Base-by-base conservation (phyloP, 1,140 invertebrate species). In the Dendrolimus kikuchii region DNA sequence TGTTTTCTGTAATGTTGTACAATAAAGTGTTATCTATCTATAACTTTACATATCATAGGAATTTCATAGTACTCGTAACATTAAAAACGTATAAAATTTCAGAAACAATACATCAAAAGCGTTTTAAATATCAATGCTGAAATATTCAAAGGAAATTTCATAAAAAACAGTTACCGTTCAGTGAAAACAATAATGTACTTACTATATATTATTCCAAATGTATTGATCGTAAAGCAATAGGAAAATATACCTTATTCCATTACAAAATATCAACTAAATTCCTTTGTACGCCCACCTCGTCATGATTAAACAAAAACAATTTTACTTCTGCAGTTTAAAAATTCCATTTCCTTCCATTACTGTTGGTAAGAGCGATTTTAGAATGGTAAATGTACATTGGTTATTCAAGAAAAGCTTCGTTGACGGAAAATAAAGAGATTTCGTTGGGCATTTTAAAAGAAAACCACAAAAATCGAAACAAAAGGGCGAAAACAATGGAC, bases 391-490 rank as follows among this genome's bases (percentile, higher is more conserved):
- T 10, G 5, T 51, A 59, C 47, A 23, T 51, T 59, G 10, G 57
- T 51, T 40, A 43, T 38, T 48, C 37, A 51, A 54, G 53, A 59
- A 59, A 59, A 61, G 59, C 59, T 61, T 60, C 51, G 40, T 41
- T 53, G 55, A 61, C 51, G 50, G 55, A 61, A 57, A 61, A 68
- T 68, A 68, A 65, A 68, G 66, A 65, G 60, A 65, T 68, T 65
- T 64, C 60, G 44, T 56, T 65, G 55, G 57, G 57, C 53, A 59
- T 62, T 68, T 60, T 60, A 65, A 68, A 68, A 68, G 66, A 65
- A 64, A 66, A 68, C 62, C 62, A 54, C 66, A 68, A 62, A 64
- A 68, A 68, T 68, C 60, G 60, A 63, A 62, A 65, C 62, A 68
- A 68, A 62, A 55, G 55, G 36, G 49, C 23, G n/a, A 43, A 62